Base-by-base conservation (phyloP, 2,113 vertebrate genomes). In the Chunga burmeisteri region DNA sequence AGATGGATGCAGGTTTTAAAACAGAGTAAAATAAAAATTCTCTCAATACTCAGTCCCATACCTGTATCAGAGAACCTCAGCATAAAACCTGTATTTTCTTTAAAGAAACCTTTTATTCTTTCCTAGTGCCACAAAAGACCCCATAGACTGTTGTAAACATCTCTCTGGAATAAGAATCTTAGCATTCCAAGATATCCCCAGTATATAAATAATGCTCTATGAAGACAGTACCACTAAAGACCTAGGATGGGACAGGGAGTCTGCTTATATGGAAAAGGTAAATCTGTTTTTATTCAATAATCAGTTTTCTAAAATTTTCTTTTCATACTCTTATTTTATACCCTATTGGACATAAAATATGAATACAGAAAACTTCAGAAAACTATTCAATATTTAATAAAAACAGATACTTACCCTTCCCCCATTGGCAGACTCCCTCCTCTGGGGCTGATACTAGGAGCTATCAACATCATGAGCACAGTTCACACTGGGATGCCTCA, bases 281-380 rank as follows among this genome's bases (percentile, higher is more conserved):
- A 74, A 94, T 97, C 96, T 96, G 96, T 95, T 96, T 97, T 97
- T 97, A 97, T 97, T 96, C 78, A 97, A 96, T 95, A 97, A 49
- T 82, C 93, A 97, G 97, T 97, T 97, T 97, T 95, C 97, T 94
- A 97, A 96, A 97, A 96, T 97, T 97, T 97, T 97, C 91, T 96
- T 95, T 96, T 89, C 91, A 97, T 95, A 97, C 93, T 97, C 96
- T 95, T 95, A 96, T 97, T 97, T 97, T 97, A 97, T 97, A 97
- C 93, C 96, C 91, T 96, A 34, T 70, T 85, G 94, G 96, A 96
- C 94, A 96, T 95, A 97, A 97, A 97, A 94, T 96, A 97, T 72
- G 97, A 96, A 95, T 97, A 97, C 73, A 91, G 96, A 97, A 96
- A 97, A 96, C 97, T 97, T 96, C 86, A 97, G 96, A 97, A 97